Evolutionary conservation across 30 jellyfish, hydroid and myxozoan genomes (phyloP).

Genomic region (Aurelia sp.): DNA sequence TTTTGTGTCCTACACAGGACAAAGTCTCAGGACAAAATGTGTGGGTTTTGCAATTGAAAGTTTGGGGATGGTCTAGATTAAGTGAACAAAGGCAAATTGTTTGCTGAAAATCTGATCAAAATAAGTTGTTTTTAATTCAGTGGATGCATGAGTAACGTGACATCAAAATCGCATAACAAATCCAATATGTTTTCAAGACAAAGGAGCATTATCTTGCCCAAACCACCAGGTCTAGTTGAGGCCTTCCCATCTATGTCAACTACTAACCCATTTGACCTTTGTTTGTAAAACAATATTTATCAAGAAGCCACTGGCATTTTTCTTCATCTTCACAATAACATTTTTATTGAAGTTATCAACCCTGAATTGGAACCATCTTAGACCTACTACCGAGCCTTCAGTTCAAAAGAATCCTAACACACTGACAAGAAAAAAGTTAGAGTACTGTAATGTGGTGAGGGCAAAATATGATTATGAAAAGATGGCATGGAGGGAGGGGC

Average conservation of each 20-base stretch:
- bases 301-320: too few species aligned
- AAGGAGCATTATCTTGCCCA: too few species aligned
- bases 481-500: too few species aligned
- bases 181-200: slow-evolving; percentile 2
- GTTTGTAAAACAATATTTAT: background rate
- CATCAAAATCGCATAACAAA: background rate
- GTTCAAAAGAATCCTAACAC: too few species aligned
- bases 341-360: too few species aligned
- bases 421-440: too few species aligned
- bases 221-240: slow-evolving; percentile 21
- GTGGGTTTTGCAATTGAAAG: background rate
- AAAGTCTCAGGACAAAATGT: background rate
- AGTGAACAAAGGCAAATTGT: background rate
- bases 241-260: background rate
- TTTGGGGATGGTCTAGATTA: slow-evolving; percentile 2
- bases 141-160: slow-evolving; percentile 36
- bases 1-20: background rate
- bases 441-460: too few species aligned
- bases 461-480: too few species aligned
- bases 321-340: too few species aligned
- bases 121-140: slow-evolving; percentile 1
- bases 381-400: too few species aligned
- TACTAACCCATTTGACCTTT: background rate
- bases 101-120: slow-evolving; percentile 31
- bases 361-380: too few species aligned